Percentiles rank a stretch among this genome's conserved stretches.
phyloP scores from a whole-genome alignment of 1,140 invertebrate species.

The Hesperophylax magnus region DNA sequence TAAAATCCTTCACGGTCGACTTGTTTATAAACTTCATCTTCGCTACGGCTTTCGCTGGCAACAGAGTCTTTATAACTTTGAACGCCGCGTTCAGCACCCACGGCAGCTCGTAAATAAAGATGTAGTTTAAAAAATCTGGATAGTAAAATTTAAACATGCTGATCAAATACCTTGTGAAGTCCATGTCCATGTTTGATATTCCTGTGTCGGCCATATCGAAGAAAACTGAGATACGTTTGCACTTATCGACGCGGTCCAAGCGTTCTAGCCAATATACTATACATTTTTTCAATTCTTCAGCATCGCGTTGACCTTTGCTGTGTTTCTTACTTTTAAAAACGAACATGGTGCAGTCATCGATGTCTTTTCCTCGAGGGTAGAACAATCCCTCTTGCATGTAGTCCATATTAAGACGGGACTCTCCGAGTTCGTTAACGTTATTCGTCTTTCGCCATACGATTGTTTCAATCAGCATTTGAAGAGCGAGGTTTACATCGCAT shows the following conservation, averaged over 20 bases:
- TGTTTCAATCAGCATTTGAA: constrained; percentile 86
- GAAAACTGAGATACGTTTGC: constrained; percentile 85
- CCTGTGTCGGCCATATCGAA: constrained; percentile 93
- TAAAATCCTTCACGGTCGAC: constrained; percentile 81
- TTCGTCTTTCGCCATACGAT: constrained; percentile 88
- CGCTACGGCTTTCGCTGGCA: constrained; percentile 90
- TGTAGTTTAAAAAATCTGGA: constrained; percentile 91
- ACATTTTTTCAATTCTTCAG: constrained; percentile 83
- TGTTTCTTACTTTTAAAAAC: constrained; percentile 85
- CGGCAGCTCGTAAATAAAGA: constrained; percentile 94
- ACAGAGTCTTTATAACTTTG: constrained; percentile 91
- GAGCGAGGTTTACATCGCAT: constrained; percentile 66
- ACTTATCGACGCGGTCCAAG: constrained; percentile 82
- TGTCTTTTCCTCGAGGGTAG: constrained; percentile 83
- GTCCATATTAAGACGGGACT: constrained; percentile 77
- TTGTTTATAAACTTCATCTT: constrained; percentile 92
- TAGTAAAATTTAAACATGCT: constrained; percentile 91
- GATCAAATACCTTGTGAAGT: constrained; percentile 88
- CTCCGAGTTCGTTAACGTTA: constrained; percentile 83
- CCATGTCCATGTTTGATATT: constrained; percentile 90
- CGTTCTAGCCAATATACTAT: constrained; percentile 93
- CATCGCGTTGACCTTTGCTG: constrained; percentile 80
- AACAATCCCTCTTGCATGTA: constrained; percentile 83
- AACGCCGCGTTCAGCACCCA: constrained; percentile 96
- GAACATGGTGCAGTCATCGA: constrained; percentile 83